Conservation (phyloP, 2,888 invertebrate genomes). For the Bursaphelenchus okinawaensis region DNA sequence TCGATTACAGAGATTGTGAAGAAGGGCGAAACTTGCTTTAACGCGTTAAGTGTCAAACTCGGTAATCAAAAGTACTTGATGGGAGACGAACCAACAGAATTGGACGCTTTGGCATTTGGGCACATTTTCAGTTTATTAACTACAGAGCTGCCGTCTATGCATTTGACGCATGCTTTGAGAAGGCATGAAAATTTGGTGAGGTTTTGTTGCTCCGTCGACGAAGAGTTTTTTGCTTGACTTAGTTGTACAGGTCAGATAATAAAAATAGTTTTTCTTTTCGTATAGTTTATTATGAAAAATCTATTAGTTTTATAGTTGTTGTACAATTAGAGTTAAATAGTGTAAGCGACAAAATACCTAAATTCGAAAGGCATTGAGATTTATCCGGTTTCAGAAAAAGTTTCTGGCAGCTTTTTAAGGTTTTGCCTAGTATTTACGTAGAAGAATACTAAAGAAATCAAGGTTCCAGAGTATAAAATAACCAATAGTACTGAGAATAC, state of each 20-base stretch:
- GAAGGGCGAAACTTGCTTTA: slow-evolving; percentile 77
- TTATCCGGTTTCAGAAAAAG: background rate
- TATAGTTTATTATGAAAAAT: background rate
- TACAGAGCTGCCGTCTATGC: slow-evolving; percentile 76
- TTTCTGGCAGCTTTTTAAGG: background rate
- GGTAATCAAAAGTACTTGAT: slow-evolving; percentile 74
- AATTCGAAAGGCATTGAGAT: background rate
- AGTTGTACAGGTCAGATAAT: background rate
- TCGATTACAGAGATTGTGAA: slow-evolving; percentile 61
- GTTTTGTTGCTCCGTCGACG: slow-evolving; percentile 76
- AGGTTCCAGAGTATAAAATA: slow-evolving; percentile 14
- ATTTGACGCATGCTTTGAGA: slow-evolving; percentile 74
- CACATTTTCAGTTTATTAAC: slow-evolving; percentile 84
- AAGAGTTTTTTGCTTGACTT: slow-evolving; percentile 39
- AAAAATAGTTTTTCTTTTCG: background rate
- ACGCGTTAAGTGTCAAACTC: slow-evolving; percentile 76
- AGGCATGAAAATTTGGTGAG: slow-evolving; percentile 73
- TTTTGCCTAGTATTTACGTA: background rate
- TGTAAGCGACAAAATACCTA: background rate
- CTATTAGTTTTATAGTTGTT: background rate
- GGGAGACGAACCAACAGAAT: slow-evolving; percentile 71
- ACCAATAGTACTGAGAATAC: slow-evolving; percentile 16
- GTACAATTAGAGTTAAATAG: too few species aligned
- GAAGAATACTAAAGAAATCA: background rate
- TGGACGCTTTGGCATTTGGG: slow-evolving; percentile 88